phyloP scores from a whole-genome alignment of 2,113 vertebrate species.

The Nesogale talazaci region DNA sequence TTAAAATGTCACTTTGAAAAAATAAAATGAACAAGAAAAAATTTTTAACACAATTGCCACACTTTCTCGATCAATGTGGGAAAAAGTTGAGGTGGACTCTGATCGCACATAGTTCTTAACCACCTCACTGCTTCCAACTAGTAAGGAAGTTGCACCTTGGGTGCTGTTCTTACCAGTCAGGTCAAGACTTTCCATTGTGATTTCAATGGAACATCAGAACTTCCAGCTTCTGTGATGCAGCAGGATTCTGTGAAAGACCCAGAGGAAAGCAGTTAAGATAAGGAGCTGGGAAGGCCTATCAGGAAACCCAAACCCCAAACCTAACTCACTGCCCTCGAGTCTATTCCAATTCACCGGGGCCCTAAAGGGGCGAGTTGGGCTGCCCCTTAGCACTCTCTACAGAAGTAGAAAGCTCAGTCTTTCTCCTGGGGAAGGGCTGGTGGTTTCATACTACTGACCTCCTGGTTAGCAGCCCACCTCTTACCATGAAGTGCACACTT shows the following conservation, averaged over 20 bases:
- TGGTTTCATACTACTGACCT: too few relatives aligned
- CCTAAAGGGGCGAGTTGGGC: too few relatives aligned
- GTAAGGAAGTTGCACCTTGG: constrained; percentile 16
- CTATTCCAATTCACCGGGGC: too few relatives aligned
- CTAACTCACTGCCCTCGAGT: too few relatives aligned
- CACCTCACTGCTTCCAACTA: constrained; percentile 40
- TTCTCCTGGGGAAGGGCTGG: too few relatives aligned
- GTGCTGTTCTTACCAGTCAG: constrained; percentile 76
- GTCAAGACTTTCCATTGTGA: constrained; percentile 81
- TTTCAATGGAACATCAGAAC: constrained; percentile 76
- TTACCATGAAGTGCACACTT: constrained; percentile 37
- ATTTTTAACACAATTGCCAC: constrained; percentile 48
- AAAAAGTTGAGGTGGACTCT: constrained; percentile 38
- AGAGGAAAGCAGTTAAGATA: constrained; percentile 62
- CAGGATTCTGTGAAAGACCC: constrained; percentile 76
- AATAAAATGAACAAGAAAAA: constrained; percentile 42
- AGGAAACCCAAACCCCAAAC: too few relatives aligned
- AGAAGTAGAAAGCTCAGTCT: too few relatives aligned
- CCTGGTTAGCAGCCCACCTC: neutral
- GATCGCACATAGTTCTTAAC: neutral
- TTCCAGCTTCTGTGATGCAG: constrained; percentile 73
- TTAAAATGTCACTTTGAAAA: constrained; percentile 54
- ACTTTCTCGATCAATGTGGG: constrained; percentile 55
- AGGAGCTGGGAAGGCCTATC: neutral
- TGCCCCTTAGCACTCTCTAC: too few relatives aligned